A percentile compares a stretch with the other conserved stretches of the same genome.
Evolutionary conservation across 2,113 vertebrate genomes (phyloP).

Genomic region (Aphelocoma coerulescens): DNA sequence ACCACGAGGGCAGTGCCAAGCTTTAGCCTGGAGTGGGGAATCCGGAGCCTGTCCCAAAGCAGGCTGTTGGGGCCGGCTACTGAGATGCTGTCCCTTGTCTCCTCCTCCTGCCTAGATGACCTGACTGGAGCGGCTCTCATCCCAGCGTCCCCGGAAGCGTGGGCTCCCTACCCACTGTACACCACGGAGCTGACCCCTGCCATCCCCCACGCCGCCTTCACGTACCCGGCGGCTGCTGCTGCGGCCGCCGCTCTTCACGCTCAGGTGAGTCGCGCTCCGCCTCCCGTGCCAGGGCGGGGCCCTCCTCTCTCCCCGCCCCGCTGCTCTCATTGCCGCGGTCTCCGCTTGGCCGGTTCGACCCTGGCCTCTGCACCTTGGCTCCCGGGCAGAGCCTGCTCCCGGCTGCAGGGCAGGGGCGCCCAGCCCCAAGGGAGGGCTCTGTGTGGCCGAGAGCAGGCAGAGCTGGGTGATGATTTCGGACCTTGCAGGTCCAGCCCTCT

Average conservation of each 20-base stretch:
- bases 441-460: fast-evolving
- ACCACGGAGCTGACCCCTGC: slow-evolving; percentile 93
- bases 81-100: background rate
- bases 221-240: slow-evolving; percentile 88
- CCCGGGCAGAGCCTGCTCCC: background rate
- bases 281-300: fast-evolving
- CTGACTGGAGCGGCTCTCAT: slow-evolving; percentile 95
- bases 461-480: background rate
- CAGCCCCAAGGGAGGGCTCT: background rate
- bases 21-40: background rate
- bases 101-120: slow-evolving; percentile 80
- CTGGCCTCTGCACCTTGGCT: background rate
- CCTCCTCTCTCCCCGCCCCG: background rate
- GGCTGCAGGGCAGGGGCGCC: background rate
- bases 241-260: slow-evolving; percentile 92
- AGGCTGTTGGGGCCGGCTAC: background rate
- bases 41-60: background rate
- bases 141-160: slow-evolving; percentile 91
- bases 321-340: fast-evolving
- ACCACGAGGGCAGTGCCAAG: background rate
- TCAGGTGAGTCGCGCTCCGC: slow-evolving; percentile 78
- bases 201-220: slow-evolving; percentile 92
- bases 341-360: background rate
- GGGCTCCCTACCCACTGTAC: slow-evolving; percentile 96
- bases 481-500: background rate